A percentile compares a stretch with the other conserved stretches of the same genome.
Evolutionary conservation across 2,888 invertebrate genomes (phyloP).

Genomic region (Pyrgus malvae): DNA sequence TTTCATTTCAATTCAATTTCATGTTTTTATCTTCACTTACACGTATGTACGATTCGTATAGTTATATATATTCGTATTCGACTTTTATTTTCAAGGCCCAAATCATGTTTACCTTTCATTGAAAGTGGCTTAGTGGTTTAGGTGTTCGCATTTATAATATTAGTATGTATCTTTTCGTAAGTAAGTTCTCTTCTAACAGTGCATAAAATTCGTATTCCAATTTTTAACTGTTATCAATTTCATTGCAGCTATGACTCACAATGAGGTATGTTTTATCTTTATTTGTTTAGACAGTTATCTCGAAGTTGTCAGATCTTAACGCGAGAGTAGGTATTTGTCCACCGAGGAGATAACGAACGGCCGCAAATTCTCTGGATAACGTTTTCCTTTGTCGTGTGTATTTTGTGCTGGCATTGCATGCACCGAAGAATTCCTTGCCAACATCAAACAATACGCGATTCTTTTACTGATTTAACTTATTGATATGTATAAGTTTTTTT

Average conservation of each 20-base stretch:
- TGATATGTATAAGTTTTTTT: background rate
- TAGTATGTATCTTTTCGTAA: no score
- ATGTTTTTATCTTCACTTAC: no score
- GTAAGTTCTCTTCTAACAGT: no score
- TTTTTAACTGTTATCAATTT: background rate
- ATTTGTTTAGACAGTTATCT: conserved; percentile 11
- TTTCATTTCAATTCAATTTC: no score
- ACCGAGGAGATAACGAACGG: conserved; percentile 11
- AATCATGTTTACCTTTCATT: no score
- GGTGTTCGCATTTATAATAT: no score
- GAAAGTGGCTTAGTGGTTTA: no score
- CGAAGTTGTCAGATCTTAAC: background rate
- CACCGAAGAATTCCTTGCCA: background rate
- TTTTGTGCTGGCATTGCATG: background rate
- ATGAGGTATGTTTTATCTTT: background rate
- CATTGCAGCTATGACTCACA: background rate
- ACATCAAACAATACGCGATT: background rate
- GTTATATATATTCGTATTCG: no score
- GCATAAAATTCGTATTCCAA: background rate
- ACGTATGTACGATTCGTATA: no score
- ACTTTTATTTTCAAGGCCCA: no score
- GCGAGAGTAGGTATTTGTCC: background rate
- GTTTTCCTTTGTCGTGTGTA: conserved; percentile 5
- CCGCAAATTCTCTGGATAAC: background rate
- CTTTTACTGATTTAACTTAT: background rate